Conservation (phyloP, 1,140 invertebrate genomes). For the Platyscapa corneri region DNA sequence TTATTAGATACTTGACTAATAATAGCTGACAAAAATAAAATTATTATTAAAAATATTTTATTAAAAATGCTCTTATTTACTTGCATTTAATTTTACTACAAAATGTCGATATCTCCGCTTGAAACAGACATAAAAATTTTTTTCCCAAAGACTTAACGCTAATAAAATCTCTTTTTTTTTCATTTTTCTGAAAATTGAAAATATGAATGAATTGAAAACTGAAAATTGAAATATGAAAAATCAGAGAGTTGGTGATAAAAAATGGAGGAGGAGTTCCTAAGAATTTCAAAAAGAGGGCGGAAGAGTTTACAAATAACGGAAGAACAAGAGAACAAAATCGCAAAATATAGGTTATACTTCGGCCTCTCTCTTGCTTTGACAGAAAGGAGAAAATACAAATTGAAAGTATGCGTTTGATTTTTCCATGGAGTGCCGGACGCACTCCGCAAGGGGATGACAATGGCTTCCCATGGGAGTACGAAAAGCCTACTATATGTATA, state of each 20-base stretch:
- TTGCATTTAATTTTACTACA: not conserved
- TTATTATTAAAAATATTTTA: not conserved
- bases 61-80: not conserved
- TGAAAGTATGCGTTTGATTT: conserved; percentile 71
- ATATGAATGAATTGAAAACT: conserved; percentile 15
- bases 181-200: conserved; percentile 21
- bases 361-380: not conserved
- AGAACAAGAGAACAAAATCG: conserved; percentile 31
- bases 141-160: not conserved
- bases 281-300: not conserved
- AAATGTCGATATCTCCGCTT: not conserved
- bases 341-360: conserved; percentile 37
- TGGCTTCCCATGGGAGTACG: conserved; percentile 67
- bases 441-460: conserved; percentile 70
- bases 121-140: not conserved
- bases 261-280: not conserved
- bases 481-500: not conserved
- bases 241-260: not conserved
- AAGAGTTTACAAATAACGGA: conserved; percentile 13
- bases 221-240: no score
- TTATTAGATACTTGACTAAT: no score
- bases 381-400: conserved; percentile 55
- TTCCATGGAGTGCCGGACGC: conserved; percentile 66
- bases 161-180: not conserved
- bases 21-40: no score